Evolutionary conservation across 2,888 invertebrate species (phyloP).

Genomic region (Drosophila tripunctata): DNA sequence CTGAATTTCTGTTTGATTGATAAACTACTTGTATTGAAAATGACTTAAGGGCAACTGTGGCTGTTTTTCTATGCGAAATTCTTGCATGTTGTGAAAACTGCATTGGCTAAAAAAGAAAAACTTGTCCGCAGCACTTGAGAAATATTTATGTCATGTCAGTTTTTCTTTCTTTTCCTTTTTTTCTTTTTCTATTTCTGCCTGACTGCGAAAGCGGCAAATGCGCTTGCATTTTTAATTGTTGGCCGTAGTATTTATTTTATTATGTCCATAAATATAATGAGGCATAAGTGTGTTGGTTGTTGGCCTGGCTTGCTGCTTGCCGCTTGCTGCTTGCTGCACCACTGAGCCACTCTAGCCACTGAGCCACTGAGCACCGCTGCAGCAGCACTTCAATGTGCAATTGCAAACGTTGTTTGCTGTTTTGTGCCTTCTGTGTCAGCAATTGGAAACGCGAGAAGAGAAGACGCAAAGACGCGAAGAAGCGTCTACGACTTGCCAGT

Average conservation of each 20-base stretch:
- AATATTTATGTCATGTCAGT: slow-evolving; percentile 80
- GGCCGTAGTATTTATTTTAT: slow-evolving; percentile 80
- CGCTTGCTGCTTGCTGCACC: slow-evolving; percentile 11
- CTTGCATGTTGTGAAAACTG: slow-evolving; percentile 33
- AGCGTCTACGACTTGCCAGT: slow-evolving; percentile 26
- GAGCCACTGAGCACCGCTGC: not conserved
- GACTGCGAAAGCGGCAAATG: slow-evolving; percentile 66
- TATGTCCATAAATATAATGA: slow-evolving; percentile 81
- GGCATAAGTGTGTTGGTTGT: slow-evolving; percentile 64
- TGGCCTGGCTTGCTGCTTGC: no score
- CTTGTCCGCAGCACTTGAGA: slow-evolving; percentile 40
- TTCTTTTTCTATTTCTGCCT: slow-evolving; percentile 36
- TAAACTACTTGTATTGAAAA: not conserved
- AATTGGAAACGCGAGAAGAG: slow-evolving; percentile 58
- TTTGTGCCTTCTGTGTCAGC: slow-evolving; percentile 50
- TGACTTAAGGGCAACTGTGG: slow-evolving; percentile 9
- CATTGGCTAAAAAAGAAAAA: slow-evolving; percentile 16
- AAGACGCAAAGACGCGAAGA: slow-evolving; percentile 17
- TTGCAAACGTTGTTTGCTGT: slow-evolving; percentile 33
- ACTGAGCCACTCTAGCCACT: not conserved
- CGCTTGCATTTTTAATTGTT: slow-evolving; percentile 79
- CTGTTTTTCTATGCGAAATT: slow-evolving; percentile 5
- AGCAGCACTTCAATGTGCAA: slow-evolving; percentile 10
- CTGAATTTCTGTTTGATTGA: slow-evolving; percentile 39
- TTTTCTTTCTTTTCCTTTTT: slow-evolving; percentile 44